Evolutionary conservation across 2,113 vertebrate genomes (phyloP), one percentile per base, ranked within the genome.

Genomic region (Platanista minor): DNA sequence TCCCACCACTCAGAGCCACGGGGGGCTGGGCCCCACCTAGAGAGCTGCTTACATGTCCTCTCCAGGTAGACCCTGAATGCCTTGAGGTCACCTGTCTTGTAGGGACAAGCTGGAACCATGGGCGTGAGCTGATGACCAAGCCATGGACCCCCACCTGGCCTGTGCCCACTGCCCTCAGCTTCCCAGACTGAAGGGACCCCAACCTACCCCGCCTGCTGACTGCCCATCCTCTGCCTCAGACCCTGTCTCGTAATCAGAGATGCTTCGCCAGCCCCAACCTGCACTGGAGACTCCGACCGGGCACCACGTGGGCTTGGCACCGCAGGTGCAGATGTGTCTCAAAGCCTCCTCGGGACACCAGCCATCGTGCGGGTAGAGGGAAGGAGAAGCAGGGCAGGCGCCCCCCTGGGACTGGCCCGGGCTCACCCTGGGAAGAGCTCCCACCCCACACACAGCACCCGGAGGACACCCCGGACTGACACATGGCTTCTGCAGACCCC

Each of bases 271-370:
- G 8, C 33, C 41, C 29, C 3, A 0, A 9, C 36, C 77, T 39
- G 81, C 41, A 29, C 9, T 29, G 20, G 25, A 36, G 29, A 10
- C 9, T 0, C 77, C 9, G 21, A 20, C 59, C 0, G 1, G 49
- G 21, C 4, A 4, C 52, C 81, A 43, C n/a, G 27, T 3, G 0
- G 1, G 2, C 15, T 23, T 39, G 41, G 57, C 57, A 27, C 1
- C 0, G 0, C 7, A 17, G 49, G 27, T 2, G 29, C 46, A 1
- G 27, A 11, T 21, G 43, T 0, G 0, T 33, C 46, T 52, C 77
- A 74, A 12, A 25, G 0, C 83, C 54, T 54, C 64, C 77, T 20
- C 4, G 8, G 43, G 67, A 69, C 90, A 61, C 23, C 23, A 39
- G 83, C 66, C 36, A 0, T 6, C 1, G 0, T 46, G 84, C 0